Percentiles rank a stretch among this genome's conserved stretches.
Evolutionary conservation across 1,140 invertebrate species (phyloP).

Genomic region (Zeugodacus cucurbitae): DNA sequence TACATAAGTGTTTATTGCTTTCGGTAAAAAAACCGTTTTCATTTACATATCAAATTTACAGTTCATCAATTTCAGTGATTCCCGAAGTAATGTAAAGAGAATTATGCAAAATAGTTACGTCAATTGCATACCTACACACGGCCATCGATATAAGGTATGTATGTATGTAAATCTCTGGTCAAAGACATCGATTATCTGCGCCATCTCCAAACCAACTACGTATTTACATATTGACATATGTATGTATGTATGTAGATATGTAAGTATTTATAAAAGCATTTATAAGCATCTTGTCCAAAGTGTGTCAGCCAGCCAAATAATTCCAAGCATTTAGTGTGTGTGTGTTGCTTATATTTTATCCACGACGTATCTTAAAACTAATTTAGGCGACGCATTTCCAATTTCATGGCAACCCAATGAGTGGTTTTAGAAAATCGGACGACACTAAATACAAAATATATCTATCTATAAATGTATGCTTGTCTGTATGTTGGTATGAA

Average conservation of each 20-base stretch:
- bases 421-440: constrained; percentile 1
- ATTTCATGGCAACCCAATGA: not conserved
- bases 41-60: constrained; percentile 15
- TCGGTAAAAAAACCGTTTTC: not conserved
- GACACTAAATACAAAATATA: not conserved
- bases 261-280: not conserved
- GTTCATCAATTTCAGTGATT: not conserved
- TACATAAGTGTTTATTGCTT: not conserved
- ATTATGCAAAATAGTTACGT: constrained; percentile 18
- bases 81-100: not conserved
- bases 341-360: not conserved
- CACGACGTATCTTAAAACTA: constrained; percentile 6
- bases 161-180: not conserved
- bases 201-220: not conserved
- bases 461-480: too few species aligned
- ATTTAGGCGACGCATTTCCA: constrained; percentile 2
- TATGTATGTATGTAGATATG: not conserved
- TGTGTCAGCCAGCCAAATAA: not conserved
- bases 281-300: not conserved
- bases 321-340: not conserved
- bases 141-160: not conserved
- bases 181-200: not conserved
- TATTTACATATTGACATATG: not conserved
- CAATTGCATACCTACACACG: not conserved
- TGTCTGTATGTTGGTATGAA: not conserved